Percentiles rank a stretch among this genome's conserved stretches.
Conservation (phyloP, 2,797 vertebrate genomes). For the Chloroceryle inda region DNA sequence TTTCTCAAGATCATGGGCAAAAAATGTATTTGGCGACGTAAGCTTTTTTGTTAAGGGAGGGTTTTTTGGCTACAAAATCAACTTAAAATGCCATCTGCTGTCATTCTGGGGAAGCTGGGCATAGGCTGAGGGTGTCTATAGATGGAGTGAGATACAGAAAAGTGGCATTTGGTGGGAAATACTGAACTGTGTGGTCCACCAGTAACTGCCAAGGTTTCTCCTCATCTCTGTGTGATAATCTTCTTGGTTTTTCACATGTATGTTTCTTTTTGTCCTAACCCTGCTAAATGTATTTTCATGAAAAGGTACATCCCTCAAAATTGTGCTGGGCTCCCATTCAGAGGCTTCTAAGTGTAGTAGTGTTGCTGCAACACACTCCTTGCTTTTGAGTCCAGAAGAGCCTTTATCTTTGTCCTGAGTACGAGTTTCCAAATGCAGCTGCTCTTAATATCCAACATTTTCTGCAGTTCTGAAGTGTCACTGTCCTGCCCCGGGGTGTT, state of each 20-base stretch:
- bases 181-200: neutral
- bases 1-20: neutral
- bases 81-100: neutral
- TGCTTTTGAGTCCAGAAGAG: neutral
- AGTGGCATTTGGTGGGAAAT: neutral
- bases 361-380: neutral
- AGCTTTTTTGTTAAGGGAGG: neutral
- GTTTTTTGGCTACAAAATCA: neutral
- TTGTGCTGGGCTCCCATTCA: neutral
- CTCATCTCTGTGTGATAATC: neutral
- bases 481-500: neutral
- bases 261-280: neutral
- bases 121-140: neutral
- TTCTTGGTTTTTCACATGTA: rapidly evolving
- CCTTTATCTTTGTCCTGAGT: neutral
- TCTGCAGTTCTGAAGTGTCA: rapidly evolving
- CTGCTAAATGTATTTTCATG: neutral
- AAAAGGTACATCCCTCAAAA: neutral
- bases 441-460: neutral
- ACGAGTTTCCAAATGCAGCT: neutral
- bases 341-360: neutral
- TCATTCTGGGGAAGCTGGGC: neutral
- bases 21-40: neutral
- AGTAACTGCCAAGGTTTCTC: neutral
- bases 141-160: neutral